A percentile compares a stretch with the other conserved stretches of the same genome.
Conservation (phyloP, 2,888 invertebrate species). For the Ophion slaviceki region DNA sequence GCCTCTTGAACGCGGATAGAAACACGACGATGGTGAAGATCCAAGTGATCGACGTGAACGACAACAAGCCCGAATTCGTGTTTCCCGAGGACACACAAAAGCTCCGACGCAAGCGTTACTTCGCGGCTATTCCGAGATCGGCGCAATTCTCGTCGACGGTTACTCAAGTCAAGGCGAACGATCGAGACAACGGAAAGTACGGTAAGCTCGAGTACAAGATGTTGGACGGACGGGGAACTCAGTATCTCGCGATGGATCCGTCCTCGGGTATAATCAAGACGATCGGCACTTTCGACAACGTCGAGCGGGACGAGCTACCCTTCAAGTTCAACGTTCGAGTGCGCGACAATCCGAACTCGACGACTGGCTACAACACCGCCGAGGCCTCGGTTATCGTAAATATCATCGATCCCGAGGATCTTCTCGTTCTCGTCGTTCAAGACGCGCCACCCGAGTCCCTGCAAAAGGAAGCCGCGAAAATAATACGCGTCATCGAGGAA, state of each 20-base stretch:
- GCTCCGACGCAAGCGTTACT: conserved; percentile 89
- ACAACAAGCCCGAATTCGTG: conserved; percentile 93
- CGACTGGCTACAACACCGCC: conserved; percentile 87
- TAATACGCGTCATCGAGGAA: conserved; percentile 88
- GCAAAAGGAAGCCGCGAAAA: conserved; percentile 84
- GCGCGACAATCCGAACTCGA: conserved; percentile 89
- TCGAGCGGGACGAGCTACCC: conserved; percentile 87
- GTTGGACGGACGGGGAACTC: conserved; percentile 84
- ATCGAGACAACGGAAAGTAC: conserved; percentile 93
- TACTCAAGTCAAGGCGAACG: conserved; percentile 93
- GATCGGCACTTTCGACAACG: conserved; percentile 89
- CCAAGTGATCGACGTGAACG: conserved; percentile 94
- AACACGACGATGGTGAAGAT: conserved; percentile 90
- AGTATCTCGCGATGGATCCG: conserved; percentile 90
- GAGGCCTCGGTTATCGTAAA: conserved; percentile 90
- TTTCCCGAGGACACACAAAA: conserved; percentile 86
- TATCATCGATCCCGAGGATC: conserved; percentile 90
- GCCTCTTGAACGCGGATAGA: conserved; percentile 91
- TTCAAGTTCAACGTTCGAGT: conserved; percentile 87
- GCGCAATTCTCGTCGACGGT: conserved; percentile 91
- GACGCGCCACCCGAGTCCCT: conserved; percentile 90
- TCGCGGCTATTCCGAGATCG: conserved; percentile 90
- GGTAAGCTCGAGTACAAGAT: conserved; percentile 91
- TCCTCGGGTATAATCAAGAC: conserved; percentile 91
- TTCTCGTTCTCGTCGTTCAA: conserved; percentile 91